These are phyloP conservation scores for Rhodophaea formosa DNA, from an alignment of 2,888 invertebrate species.

Conservation along the genomic window DNA sequence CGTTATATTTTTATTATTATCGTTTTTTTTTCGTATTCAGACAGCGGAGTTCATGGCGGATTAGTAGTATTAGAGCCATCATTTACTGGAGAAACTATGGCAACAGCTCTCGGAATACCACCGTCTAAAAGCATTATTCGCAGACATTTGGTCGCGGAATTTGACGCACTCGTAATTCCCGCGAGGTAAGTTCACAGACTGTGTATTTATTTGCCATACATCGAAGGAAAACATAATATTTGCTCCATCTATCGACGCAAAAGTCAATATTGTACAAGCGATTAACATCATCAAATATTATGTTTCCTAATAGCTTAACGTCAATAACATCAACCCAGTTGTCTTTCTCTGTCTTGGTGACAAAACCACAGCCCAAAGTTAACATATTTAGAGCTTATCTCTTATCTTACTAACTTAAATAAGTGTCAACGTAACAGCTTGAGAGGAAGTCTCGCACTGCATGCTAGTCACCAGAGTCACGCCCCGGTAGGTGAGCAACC, in stretches of 20 bases:
- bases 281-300: slow-evolving; percentile 36
- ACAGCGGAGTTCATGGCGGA: slow-evolving; percentile 97
- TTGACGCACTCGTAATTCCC: slow-evolving; percentile 94
- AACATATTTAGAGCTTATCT: slow-evolving; percentile 16
- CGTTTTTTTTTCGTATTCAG: slow-evolving; percentile 64
- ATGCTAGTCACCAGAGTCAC: slow-evolving; percentile 53
- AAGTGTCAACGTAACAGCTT: slow-evolving; percentile 27
- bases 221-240: slow-evolving; percentile 47
- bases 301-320: slow-evolving; percentile 34
- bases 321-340: slow-evolving; percentile 15
- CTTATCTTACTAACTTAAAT: slow-evolving; percentile 15
- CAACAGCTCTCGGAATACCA: slow-evolving; percentile 94
- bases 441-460: slow-evolving; percentile 43
- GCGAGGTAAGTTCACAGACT: slow-evolving; percentile 86
- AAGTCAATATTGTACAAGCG: slow-evolving; percentile 1
- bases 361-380: slow-evolving; percentile 33
- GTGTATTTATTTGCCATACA: slow-evolving; percentile 19
- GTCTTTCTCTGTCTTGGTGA: slow-evolving; percentile 27
- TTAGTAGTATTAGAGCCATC: slow-evolving; percentile 95
- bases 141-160: slow-evolving; percentile 93
- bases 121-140: slow-evolving; percentile 96
- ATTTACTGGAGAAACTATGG: slow-evolving; percentile 97
- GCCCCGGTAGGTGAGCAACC: slow-evolving; percentile 64
- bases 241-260: slow-evolving; percentile 28
- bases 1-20: background rate